Base-by-base conservation (phyloP, 2,888 invertebrate genomes). In the Perdita meconis region DNA sequence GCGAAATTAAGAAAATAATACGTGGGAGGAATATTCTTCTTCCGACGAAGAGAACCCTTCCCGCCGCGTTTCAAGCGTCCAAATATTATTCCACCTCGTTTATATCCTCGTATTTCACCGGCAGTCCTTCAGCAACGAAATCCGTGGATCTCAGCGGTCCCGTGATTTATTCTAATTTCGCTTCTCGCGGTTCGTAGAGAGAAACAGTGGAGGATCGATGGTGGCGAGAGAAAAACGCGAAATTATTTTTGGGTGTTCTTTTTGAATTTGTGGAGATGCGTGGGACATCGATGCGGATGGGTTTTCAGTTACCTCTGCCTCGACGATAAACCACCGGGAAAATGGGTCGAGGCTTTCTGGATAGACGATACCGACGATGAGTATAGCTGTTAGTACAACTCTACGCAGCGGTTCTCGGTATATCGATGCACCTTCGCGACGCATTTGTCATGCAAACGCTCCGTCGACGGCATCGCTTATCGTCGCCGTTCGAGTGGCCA, bases 371-470 rank as follows among this genome's bases (percentile, higher is more conserved):
- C 59, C 38, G 44, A 16, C 36, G 19, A 16, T 60, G 30, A 22
- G 16, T 59, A 12, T 53, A 53, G 10, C 1, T 1, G n/a, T 69
- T 42, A 26, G 8, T 53, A 42, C 13, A n/a, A 8, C 16, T 36
- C 38, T 26, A 38, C 34, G 77, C 59, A 42, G 26, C 38, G 13
- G 19, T 13, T 2, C 12, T 57, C 57, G 53, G 53, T 59, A 42
- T 65, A 61, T 57, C 36, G 36, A 72, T 53, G n/a, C n/a, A 60
- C 55, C 44, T 60, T 67, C 44, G 19, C 47, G 67, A 57, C 53
- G 36, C 81, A 77, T 73, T 77, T 70, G 77, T 81, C 82, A 83
- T 80, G 60, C 72, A 73, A 47, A 36, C 44, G 38, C 36, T 13
- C 59, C 47, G 30, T 72, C 76, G 72, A 64, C 73, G 66, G 63